These are phyloP conservation scores for Tragelaphus buxtoni DNA, from an alignment of 2,113 vertebrate genomes.

Conservation along the genomic window DNA sequence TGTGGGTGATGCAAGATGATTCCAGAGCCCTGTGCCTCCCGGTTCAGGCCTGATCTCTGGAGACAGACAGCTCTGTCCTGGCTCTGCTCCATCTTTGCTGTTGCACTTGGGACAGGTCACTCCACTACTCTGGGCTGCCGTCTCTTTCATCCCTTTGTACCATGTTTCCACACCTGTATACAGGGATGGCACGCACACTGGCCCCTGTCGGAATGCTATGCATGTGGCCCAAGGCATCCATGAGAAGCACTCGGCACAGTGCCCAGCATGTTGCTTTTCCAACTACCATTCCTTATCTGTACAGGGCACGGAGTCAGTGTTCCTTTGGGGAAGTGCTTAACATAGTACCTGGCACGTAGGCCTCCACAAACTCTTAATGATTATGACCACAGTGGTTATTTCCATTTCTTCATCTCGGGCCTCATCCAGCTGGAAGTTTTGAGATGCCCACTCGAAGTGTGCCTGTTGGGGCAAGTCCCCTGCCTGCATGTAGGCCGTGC, in stretches of 20 bases:
- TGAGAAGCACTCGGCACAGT: fast-evolving
- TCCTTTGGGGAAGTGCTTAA: neutral
- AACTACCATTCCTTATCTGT: neutral
- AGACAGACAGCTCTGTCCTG: neutral
- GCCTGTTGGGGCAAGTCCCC: neutral
- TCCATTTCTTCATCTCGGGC: neutral
- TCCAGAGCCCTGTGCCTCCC: neutral
- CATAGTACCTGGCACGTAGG: neutral
- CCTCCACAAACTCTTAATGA: neutral
- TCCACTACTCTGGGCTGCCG: neutral
- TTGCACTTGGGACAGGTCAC: neutral
- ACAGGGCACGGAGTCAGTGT: neutral
- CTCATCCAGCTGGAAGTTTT: neutral
- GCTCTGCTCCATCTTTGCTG: neutral
- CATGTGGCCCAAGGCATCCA: neutral
- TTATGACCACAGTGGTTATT: neutral
- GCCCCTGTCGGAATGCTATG: neutral
- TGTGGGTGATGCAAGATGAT: neutral
- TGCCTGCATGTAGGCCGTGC: fast-evolving
- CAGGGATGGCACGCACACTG: neutral
- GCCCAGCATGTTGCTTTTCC: neutral
- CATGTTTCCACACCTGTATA: neutral
- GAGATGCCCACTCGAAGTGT: neutral
- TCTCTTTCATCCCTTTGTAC: neutral
- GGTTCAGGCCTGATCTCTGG: neutral